Base-by-base conservation (phyloP, 1,140 invertebrate species). In the Uloborus diversus region DNA sequence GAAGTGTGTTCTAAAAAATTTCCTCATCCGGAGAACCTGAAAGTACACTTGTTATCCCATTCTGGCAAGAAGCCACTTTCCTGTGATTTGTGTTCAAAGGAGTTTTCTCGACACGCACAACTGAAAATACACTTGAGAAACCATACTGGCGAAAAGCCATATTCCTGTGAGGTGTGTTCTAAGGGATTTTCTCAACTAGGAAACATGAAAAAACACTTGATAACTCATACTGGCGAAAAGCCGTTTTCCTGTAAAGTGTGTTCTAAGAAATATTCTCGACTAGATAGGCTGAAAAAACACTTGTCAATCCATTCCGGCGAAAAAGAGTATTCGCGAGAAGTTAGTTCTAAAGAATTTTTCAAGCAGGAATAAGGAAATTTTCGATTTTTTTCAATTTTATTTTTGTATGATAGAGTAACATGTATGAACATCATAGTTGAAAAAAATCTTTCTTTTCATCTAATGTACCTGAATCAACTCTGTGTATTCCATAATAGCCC, bases 241-340 rank as follows among this genome's bases (percentile, higher is more conserved):
- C 37, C 37, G 7, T 42, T 42, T 17, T 7, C 37, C 17, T 42
- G 37, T 17, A 42, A 42, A 7, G 37, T 30, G 85, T 91, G 85
- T 69, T 89, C 89, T 79, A 90, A 90, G 82, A 89, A 89, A 79
- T 90, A 90, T 4, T 88, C 90, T 5, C 89, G 90, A 83, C 89
- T 89, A 84, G 97, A 95, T 27, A 98, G 96, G 0, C 88, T 99
- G 32, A 99, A 96, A 37, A 98, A 98, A 87, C 96, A 99, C 88
- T 88, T 98, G 66, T 89, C 95, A 83, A 97, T 98, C 85, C 96
- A 99, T 87, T 96, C 94, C 37, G 97, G 97, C 37, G 94, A 96
- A n/a, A 94, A 95, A n/a, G n/a, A n/a, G n/a, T n/a, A n/a, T n/a
- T n/a, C n/a, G n/a, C n/a, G n/a, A n/a, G n/a, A n/a, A n/a, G n/a